Conservation (phyloP, 2,113 vertebrate genomes). For the Nannobrachium achirus region DNA sequence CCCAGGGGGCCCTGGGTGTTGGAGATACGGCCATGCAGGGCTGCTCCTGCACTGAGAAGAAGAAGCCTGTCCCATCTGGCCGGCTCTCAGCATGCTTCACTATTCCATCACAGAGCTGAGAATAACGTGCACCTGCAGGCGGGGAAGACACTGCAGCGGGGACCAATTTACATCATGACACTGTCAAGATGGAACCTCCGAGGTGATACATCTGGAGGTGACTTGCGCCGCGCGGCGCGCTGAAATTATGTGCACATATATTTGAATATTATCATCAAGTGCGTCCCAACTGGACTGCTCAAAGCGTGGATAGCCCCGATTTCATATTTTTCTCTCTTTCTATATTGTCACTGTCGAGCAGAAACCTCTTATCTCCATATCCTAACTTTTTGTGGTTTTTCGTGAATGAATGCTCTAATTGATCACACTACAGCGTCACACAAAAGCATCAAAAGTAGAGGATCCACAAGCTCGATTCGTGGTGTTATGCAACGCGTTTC, state of each 20-base stretch:
- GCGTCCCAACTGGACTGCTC: constrained; percentile 38
- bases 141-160: constrained; percentile 56
- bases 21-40: too few species aligned
- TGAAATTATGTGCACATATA: constrained; percentile 62
- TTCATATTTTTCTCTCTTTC: too few species aligned
- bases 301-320: constrained; percentile 32
- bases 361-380: too few species aligned
- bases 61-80: neutral
- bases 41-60: too few species aligned
- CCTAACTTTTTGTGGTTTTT: too few species aligned
- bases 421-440: too few species aligned
- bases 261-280: constrained; percentile 63
- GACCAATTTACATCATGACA: constrained; percentile 70
- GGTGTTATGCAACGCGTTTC: too few species aligned
- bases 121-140: constrained; percentile 50
- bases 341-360: too few species aligned
- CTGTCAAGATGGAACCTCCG: constrained; percentile 58
- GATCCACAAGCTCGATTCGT: too few species aligned
- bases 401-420: too few species aligned
- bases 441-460: too few species aligned
- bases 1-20: constrained; percentile 11
- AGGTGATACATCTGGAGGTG: constrained; percentile 69
- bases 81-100: neutral
- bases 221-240: constrained; percentile 48
- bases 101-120: constrained; percentile 32